phyloP scores from a whole-genome alignment of 1,140 invertebrate genomes.

The Hycleus phaleratus region DNA sequence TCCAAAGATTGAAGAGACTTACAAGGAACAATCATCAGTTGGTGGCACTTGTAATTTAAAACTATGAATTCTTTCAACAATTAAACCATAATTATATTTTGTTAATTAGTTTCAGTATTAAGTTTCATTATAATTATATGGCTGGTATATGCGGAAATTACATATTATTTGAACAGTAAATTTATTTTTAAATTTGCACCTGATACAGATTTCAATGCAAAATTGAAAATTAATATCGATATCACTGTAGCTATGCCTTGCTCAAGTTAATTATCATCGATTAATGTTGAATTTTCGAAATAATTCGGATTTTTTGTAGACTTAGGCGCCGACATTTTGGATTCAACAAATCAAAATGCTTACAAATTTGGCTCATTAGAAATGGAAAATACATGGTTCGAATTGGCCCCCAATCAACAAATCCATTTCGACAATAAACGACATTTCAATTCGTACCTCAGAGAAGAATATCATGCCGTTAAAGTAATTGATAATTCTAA shows the following conservation, averaged over 20 bases:
- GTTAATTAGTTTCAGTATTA: constrained; percentile 67
- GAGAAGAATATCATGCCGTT: constrained; percentile 88
- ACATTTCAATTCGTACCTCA: constrained; percentile 77
- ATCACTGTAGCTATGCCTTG: constrained; percentile 93
- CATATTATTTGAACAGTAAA: constrained; percentile 75
- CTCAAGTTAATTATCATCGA: constrained; percentile 48
- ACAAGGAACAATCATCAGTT: constrained; percentile 70
- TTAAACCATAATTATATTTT: constrained; percentile 19
- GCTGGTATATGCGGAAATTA: constrained; percentile 74
- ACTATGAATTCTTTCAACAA: not conserved
- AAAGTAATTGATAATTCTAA: constrained; percentile 46
- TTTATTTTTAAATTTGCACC: constrained; percentile 83
- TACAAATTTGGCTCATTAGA: constrained; percentile 73
- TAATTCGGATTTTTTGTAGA: constrained; percentile 42
- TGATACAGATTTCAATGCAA: constrained; percentile 81
- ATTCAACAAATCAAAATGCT: constrained; percentile 86
- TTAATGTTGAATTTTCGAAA: constrained; percentile 7
- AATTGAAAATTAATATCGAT: constrained; percentile 87
- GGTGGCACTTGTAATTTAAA: constrained; percentile 66
- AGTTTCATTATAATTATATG: constrained; percentile 70
- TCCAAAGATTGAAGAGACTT: constrained; percentile 80
- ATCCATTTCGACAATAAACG: constrained; percentile 71
- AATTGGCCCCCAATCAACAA: constrained; percentile 68
- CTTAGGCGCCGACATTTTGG: constrained; percentile 88
- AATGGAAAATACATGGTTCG: constrained; percentile 86